Percentiles rank a stretch among this genome's conserved stretches.
These are phyloP conservation scores for Brenthis ino DNA, from an alignment of 2,888 invertebrate species.

Conservation along the genomic window DNA sequence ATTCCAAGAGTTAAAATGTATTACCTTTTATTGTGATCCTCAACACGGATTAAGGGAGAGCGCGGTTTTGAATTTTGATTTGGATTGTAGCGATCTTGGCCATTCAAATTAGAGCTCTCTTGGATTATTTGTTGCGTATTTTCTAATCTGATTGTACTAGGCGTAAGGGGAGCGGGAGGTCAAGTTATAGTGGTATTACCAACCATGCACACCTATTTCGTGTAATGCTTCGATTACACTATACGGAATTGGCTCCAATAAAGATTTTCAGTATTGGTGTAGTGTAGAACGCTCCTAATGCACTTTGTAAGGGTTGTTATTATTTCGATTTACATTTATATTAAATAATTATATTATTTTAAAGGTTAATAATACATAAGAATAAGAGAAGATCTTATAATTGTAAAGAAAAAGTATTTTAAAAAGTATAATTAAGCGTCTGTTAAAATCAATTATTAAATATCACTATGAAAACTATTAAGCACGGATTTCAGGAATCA, in stretches of 20 bases:
- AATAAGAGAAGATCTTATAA: no score
- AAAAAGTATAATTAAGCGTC: no score
- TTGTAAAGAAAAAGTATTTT: no score
- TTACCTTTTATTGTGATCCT: slow-evolving; percentile 83
- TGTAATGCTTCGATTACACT: slow-evolving; percentile 78
- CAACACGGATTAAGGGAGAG: slow-evolving; percentile 82
- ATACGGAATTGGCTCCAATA: slow-evolving; percentile 72
- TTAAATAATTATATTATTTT: background rate
- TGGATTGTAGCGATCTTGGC: slow-evolving; percentile 73
- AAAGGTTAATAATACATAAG: background rate
- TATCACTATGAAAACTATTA: no score
- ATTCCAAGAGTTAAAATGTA: slow-evolving; percentile 75
- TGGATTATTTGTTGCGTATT: slow-evolving; percentile 61
- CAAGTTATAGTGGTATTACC: slow-evolving; percentile 55
- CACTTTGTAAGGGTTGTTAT: background rate
- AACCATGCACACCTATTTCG: slow-evolving; percentile 78
- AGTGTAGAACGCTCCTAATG: background rate
- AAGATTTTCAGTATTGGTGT: slow-evolving; percentile 61
- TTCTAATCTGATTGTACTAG: slow-evolving; percentile 51
- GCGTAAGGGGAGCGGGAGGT: slow-evolving; percentile 48
- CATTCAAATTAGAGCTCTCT: slow-evolving; percentile 68
- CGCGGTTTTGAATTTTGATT: slow-evolving; percentile 83
- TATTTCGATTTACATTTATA: background rate
- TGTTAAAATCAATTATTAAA: no score
- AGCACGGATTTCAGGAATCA: no score